A percentile compares a stretch with the other conserved stretches of the same genome.
Evolutionary conservation across 2,888 invertebrate genomes (phyloP).

Genomic region (Caenorhabditis zanzibari): DNA sequence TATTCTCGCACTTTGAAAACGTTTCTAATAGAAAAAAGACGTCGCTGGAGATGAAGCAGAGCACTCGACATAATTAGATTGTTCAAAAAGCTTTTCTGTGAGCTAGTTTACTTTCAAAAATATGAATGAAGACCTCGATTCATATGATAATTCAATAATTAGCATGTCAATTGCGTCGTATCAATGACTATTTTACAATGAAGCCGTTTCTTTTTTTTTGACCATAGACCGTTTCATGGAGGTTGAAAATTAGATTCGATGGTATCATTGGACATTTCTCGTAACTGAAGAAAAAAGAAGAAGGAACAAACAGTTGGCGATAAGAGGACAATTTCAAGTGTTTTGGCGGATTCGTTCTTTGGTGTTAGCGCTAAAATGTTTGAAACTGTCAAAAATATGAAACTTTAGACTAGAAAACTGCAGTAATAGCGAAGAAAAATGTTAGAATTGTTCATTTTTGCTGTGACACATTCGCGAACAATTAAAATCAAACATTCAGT

Average conservation of each 20-base stretch:
- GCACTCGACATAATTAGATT: conserved; percentile 43
- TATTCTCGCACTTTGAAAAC: conserved; percentile 6
- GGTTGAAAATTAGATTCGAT: background rate
- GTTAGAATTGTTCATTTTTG: too few relatives aligned
- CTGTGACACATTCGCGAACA: background rate
- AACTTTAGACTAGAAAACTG: background rate
- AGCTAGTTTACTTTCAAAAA: background rate
- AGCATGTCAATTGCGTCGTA: background rate
- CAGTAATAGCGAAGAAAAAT: background rate
- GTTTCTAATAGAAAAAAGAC: background rate
- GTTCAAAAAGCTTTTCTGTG: background rate
- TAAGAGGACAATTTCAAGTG: conserved; percentile 32
- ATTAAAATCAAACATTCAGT: background rate
- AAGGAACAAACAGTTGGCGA: conserved; percentile 55
- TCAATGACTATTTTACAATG: background rate
- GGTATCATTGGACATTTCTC: conserved; percentile 35
- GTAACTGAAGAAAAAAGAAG: conserved; percentile 3
- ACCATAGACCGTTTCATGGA: conserved; percentile 10
- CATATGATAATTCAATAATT: conserved; percentile 5
- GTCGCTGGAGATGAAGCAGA: background rate
- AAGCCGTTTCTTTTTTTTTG: background rate
- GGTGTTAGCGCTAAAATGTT: conserved; percentile 5
- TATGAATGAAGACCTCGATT: conserved; percentile 3
- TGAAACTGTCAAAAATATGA: background rate
- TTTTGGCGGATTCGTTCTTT: conserved; percentile 54